These are phyloP conservation scores for Siniperca chuatsi DNA, from an alignment of 2,113 vertebrate genomes.

Conservation along the genomic window DNA sequence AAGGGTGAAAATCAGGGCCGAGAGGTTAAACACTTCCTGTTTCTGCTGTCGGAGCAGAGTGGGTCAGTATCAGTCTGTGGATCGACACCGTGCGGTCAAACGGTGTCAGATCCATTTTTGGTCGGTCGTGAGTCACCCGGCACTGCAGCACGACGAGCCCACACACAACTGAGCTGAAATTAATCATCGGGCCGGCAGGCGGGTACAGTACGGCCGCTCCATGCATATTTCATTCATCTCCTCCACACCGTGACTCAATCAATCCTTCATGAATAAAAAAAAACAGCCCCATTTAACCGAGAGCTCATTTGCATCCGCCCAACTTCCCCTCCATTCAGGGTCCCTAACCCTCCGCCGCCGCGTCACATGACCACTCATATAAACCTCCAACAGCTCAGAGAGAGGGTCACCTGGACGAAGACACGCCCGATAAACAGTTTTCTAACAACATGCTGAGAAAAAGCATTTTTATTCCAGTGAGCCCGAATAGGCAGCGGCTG, in stretches of 20 bases:
- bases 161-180: constrained; percentile 23
- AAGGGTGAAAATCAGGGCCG: not conserved
- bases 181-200: constrained; percentile 7
- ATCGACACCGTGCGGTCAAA: not conserved
- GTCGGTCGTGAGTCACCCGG: not conserved
- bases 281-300: constrained; percentile 57
- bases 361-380: not conserved
- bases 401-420: not conserved
- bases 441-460: not conserved
- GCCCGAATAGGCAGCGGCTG: not conserved
- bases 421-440: not conserved
- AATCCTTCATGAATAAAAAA: constrained; percentile 74
- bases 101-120: not conserved
- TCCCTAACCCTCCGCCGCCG: not conserved
- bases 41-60: not conserved
- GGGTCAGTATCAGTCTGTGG: not conserved
- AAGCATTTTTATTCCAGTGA: not conserved
- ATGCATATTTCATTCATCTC: constrained; percentile 68
- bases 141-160: not conserved
- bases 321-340: constrained; percentile 2
- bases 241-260: constrained; percentile 56
- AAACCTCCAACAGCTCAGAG: not conserved
- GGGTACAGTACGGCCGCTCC: constrained; percentile 13
- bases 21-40: constrained; percentile 1
- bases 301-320: constrained; percentile 57